Evolutionary conservation across 2,888 invertebrate species (phyloP).

Genomic region (Hydroisotoma schaefferi): DNA sequence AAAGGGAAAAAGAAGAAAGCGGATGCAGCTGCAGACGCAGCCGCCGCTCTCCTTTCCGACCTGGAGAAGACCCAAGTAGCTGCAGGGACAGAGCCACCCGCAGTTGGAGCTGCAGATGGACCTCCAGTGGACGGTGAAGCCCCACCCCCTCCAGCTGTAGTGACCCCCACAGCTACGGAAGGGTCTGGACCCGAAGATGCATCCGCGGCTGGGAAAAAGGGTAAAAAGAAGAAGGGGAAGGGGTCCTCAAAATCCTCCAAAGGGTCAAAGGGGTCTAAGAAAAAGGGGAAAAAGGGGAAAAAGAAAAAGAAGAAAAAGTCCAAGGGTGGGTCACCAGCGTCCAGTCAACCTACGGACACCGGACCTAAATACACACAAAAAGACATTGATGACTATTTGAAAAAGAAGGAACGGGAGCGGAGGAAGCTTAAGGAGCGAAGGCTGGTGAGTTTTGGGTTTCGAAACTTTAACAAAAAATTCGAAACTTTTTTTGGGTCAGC

Average conservation of each 20-base stretch:
- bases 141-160: background rate
- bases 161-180: background rate
- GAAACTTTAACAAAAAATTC: background rate
- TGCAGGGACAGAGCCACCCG: background rate
- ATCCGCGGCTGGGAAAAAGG: too few relatives aligned
- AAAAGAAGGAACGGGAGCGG: conserved; percentile 28
- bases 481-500: too few relatives aligned
- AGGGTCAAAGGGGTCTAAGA: conserved; percentile 22
- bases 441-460: conserved; percentile 24
- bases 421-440: conserved; percentile 27
- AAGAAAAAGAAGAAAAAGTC: conserved; percentile 25
- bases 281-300: conserved; percentile 27
- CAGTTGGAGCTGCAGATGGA: background rate
- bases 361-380: conserved; percentile 39
- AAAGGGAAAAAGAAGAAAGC: background rate
- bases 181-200: background rate
- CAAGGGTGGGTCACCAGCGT: background rate
- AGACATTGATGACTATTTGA: conserved; percentile 35
- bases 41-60: background rate
- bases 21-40: background rate
- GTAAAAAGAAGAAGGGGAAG: background rate
- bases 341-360: conserved; percentile 17
- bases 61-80: conserved; percentile 1
- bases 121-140: background rate
- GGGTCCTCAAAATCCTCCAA: background rate